Evolutionary conservation across 1,140 invertebrate species (phyloP).

Genomic region (Ceratina australensis): DNA sequence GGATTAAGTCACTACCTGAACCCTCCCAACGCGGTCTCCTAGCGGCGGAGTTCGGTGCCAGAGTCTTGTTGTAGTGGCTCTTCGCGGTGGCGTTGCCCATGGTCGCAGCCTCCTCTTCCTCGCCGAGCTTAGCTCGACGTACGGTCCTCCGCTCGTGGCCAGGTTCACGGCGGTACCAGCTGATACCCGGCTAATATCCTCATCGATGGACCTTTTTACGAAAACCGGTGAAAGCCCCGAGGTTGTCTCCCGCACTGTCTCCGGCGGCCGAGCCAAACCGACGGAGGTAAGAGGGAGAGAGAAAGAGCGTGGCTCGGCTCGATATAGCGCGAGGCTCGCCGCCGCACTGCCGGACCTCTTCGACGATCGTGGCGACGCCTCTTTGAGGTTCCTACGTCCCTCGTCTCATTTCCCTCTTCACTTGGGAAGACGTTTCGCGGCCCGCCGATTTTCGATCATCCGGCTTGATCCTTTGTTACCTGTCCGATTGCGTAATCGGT

Average conservation of each 20-base stretch:
- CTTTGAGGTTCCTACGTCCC: constrained; percentile 57
- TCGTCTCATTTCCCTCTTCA: background rate
- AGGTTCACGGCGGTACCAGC: constrained; percentile 36
- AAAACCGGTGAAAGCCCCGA: constrained; percentile 7
- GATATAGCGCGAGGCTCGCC: constrained; percentile 72
- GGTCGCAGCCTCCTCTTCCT: constrained; percentile 37
- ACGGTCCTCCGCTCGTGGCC: constrained; percentile 41
- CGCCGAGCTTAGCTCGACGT: constrained; percentile 48
- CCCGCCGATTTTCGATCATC: background rate
- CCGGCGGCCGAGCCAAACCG: constrained; percentile 11
- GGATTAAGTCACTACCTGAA: constrained; percentile 68
- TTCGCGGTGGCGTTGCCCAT: constrained; percentile 77
- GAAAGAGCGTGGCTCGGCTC: constrained; percentile 58
- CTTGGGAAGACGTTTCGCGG: background rate
- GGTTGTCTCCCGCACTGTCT: constrained; percentile 31
- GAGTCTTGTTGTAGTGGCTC: constrained; percentile 61
- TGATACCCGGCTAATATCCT: constrained; percentile 28
- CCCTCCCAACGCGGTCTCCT: constrained; percentile 74
- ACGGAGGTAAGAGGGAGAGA: constrained; percentile 26
- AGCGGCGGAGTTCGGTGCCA: constrained; percentile 47
- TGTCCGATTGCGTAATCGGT: constrained; percentile 14
- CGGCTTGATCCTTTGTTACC: too few relatives aligned
- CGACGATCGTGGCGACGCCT: constrained; percentile 61
- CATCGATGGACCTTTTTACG: constrained; percentile 33
- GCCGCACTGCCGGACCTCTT: constrained; percentile 62